Conservation (phyloP, 1,140 invertebrate genomes). For the Cryptotermes secundus region DNA sequence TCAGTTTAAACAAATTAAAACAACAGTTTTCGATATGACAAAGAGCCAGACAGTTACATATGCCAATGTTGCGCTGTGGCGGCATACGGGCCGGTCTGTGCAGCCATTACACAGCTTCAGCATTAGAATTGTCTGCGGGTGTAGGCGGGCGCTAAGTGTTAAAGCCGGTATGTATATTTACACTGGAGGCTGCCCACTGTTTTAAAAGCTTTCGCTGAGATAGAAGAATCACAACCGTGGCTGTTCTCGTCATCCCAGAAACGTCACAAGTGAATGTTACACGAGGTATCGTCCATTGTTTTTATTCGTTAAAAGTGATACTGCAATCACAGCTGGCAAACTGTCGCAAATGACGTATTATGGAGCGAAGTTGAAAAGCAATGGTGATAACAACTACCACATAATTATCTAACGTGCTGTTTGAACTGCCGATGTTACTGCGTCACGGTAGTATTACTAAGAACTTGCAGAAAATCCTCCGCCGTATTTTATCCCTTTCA, state of each 20-base stretch:
- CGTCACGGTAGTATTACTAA: too few species aligned
- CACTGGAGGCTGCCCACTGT: background rate
- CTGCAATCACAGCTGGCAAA: background rate
- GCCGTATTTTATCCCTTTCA: too few species aligned
- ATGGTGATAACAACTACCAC: too few species aligned
- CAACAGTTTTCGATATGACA: too few species aligned
- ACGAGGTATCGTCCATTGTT: background rate
- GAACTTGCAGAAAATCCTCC: too few species aligned
- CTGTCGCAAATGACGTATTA: too few species aligned
- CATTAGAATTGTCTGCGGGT: background rate
- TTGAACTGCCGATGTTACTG: too few species aligned
- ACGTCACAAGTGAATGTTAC: conserved; percentile 3
- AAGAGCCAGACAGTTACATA: too few species aligned
- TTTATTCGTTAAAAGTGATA: background rate
- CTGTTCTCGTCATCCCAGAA: background rate
- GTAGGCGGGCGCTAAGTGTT: background rate
- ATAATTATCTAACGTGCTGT: too few species aligned
- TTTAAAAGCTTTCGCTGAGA: background rate
- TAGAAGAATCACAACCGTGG: background rate
- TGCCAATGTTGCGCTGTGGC: background rate
- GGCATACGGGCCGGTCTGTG: background rate
- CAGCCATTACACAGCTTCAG: background rate
- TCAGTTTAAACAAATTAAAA: too few species aligned
- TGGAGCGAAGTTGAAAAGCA: too few species aligned
- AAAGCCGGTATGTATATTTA: conserved; percentile 8